Conservation (phyloP, 2,888 invertebrate species). For the Sceliomorpha sp. region DNA sequence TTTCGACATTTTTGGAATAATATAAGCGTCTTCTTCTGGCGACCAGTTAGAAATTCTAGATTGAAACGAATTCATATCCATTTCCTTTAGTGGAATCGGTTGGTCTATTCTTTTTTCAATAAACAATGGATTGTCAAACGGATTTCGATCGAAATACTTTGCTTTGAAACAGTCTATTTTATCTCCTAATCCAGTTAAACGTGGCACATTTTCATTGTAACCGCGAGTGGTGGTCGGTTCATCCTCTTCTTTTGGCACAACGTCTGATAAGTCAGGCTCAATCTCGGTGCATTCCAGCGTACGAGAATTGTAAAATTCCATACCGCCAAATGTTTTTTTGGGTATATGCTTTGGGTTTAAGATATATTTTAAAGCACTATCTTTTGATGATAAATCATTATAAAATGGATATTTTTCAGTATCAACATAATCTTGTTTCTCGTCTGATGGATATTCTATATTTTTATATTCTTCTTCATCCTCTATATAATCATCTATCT, state of each 20-base stretch:
- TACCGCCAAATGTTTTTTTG: conserved; percentile 84
- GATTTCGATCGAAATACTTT: conserved; percentile 86
- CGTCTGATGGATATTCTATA: conserved; percentile 23
- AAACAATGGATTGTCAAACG: conserved; percentile 88
- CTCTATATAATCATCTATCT: conserved; percentile 61
- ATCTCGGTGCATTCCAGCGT: conserved; percentile 77
- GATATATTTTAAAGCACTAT: conserved; percentile 86
- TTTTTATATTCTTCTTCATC: conserved; percentile 40
- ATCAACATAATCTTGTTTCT: conserved; percentile 57
- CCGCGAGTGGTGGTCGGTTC: conserved; percentile 65
- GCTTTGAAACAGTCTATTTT: conserved; percentile 88
- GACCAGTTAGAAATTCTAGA: conserved; percentile 63
- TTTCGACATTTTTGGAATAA: conserved; percentile 62
- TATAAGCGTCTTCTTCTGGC: conserved; percentile 59
- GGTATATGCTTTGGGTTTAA: conserved; percentile 85
- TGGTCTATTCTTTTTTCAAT: conserved; percentile 73
- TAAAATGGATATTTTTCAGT: conserved; percentile 85
- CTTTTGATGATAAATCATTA: conserved; percentile 79
- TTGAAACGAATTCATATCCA: conserved; percentile 63
- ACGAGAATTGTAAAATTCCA: conserved; percentile 87
- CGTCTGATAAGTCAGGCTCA: conserved; percentile 68
- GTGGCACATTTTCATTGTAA: conserved; percentile 70
- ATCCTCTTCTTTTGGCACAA: conserved; percentile 71
- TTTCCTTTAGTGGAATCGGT: conserved; percentile 65
- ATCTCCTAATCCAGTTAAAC: conserved; percentile 85